Percentiles rank a stretch among this genome's conserved stretches.
phyloP scores from a whole-genome alignment of 2,888 invertebrate species.

The Plutella xylostella region DNA sequence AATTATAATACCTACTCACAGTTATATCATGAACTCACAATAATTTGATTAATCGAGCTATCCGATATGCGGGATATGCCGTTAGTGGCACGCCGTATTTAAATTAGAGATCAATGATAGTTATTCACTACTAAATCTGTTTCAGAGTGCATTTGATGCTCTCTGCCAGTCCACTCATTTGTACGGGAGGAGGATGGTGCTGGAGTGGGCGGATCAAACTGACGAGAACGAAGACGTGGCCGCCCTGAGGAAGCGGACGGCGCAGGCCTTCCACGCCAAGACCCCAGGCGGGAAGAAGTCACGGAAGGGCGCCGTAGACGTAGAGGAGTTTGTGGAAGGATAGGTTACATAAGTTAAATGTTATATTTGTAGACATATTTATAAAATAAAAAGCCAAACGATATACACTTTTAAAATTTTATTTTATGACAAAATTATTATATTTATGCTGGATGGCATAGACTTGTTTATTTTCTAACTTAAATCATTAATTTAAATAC shows the following conservation, averaged over 20 bases:
- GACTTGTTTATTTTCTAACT: conserved; percentile 15
- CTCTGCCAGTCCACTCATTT: conserved; percentile 97
- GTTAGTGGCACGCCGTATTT: too few relatives aligned
- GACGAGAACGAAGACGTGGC: conserved; percentile 78
- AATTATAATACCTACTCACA: too few relatives aligned
- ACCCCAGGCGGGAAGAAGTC: conserved; percentile 57
- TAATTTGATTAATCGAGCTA: too few relatives aligned
- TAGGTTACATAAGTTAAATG: conserved; percentile 9
- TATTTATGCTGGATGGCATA: conserved; percentile 28
- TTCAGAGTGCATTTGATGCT: conserved; percentile 90
- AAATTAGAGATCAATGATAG: not conserved
- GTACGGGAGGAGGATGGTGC: conserved; percentile 92
- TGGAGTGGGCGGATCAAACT: conserved; percentile 93
- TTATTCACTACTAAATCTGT: too few relatives aligned
- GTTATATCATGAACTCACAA: too few relatives aligned
- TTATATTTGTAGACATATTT: not conserved
- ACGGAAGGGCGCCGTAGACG: conserved; percentile 55
- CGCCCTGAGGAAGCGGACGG: conserved; percentile 87
- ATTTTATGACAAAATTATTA: conserved; percentile 31
- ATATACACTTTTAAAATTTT: conserved; percentile 20
- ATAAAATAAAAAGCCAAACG: not conserved
- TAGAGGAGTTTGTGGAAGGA: conserved; percentile 48
- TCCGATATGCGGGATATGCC: too few relatives aligned
- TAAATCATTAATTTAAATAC: not conserved
- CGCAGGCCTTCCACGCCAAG: conserved; percentile 63